phyloP scores from a whole-genome alignment of 2,888 invertebrate species.

The Drosophila mercatorum region DNA sequence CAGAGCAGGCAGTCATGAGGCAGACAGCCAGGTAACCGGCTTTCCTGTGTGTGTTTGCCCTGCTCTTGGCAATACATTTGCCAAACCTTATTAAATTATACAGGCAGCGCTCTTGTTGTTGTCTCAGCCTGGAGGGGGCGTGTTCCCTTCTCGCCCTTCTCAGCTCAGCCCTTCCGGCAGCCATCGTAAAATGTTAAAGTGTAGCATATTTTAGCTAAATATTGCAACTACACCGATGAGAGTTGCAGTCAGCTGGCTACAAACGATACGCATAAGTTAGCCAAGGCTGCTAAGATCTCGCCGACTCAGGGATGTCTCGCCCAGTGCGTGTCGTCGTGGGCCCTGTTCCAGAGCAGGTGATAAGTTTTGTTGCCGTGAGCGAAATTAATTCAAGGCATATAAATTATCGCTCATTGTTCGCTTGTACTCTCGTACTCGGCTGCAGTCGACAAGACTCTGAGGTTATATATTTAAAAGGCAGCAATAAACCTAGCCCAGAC shows the following conservation, averaged over 20 bases:
- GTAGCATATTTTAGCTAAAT: conserved; percentile 73
- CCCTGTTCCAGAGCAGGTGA: conserved; percentile 58
- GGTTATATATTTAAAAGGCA: conserved; percentile 35
- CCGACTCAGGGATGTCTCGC: too few relatives aligned
- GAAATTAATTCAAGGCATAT: conserved; percentile 70
- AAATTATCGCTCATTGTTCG: conserved; percentile 73
- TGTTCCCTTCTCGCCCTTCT: neutral
- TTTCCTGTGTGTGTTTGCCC: conserved; percentile 21
- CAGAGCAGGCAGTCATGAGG: neutral
- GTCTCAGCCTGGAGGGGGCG: neutral
- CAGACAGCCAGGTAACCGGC: neutral
- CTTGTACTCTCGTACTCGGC: conserved; percentile 13
- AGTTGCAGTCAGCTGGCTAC: conserved; percentile 39
- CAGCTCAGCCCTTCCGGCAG: conserved; percentile 30
- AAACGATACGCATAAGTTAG: conserved; percentile 14
- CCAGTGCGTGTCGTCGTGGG: conserved; percentile 13
- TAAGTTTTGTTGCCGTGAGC: conserved; percentile 59
- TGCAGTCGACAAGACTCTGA: conserved; percentile 14
- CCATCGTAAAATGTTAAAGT: conserved; percentile 57
- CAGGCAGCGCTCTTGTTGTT: conserved; percentile 34
- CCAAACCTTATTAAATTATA: conserved; percentile 74
- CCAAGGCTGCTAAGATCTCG: neutral
- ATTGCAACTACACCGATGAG: conserved; percentile 60
- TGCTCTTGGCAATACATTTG: conserved; percentile 55
- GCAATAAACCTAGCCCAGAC: conserved; percentile 20